Evolutionary conservation across 2,797 vertebrate species (phyloP).

Genomic region (Oophaga sylvatica): DNA sequence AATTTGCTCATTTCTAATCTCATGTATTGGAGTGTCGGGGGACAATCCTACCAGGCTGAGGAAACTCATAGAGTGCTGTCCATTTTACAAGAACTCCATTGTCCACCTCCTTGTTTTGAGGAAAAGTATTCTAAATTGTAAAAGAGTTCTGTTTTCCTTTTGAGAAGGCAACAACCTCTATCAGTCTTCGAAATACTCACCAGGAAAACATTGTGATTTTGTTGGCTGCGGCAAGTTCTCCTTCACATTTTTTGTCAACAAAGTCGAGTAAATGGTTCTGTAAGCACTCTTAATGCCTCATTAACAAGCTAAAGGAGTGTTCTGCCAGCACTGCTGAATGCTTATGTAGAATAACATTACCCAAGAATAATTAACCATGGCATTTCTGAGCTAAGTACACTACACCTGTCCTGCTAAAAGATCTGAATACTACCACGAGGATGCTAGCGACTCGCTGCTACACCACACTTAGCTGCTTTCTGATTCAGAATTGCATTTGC

Average conservation of each 20-base stretch:
- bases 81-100: too few species aligned
- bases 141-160: too few species aligned
- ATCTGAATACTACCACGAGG: not conserved
- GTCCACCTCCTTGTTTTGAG: too few species aligned
- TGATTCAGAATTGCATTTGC: slow-evolving; percentile 50
- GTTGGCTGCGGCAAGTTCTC: not conserved
- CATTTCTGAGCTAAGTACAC: not conserved
- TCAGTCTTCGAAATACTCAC: not conserved
- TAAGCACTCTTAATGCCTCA: slow-evolving; percentile 1
- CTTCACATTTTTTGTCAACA: not conserved
- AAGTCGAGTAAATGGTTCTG: not conserved
- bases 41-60: too few species aligned
- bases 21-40: too few species aligned
- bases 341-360: slow-evolving; percentile 21
- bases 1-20: too few species aligned
- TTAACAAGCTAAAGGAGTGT: slow-evolving; percentile 5
- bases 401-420: slow-evolving; percentile 41
- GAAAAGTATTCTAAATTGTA: too few species aligned
- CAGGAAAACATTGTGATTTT: not conserved
- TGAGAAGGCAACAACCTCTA: too few species aligned
- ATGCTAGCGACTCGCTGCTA: not conserved
- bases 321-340: not conserved
- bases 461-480: slow-evolving; percentile 13
- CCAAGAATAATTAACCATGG: slow-evolving; percentile 27
- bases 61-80: too few species aligned